Evolutionary conservation across 2,888 invertebrate genomes (phyloP).

Genomic region (Drosophila lacicola): DNA sequence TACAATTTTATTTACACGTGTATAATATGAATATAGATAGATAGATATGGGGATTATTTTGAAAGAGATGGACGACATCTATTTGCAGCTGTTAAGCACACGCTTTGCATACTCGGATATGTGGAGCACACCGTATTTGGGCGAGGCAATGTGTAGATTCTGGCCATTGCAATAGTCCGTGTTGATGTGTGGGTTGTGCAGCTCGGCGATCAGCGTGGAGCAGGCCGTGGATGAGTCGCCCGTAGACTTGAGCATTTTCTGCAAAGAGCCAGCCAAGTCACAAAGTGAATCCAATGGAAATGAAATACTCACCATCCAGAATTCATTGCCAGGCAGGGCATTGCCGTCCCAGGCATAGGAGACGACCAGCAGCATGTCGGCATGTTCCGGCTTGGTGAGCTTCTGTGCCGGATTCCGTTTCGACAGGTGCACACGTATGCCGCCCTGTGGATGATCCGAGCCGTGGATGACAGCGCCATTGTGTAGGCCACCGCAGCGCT

Average conservation of each 20-base stretch:
- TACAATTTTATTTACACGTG: background rate
- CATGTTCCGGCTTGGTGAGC: constrained; percentile 82
- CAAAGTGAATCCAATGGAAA: background rate
- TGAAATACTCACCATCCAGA: constrained; percentile 86
- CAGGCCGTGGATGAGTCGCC: constrained; percentile 88
- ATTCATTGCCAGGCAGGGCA: constrained; percentile 90
- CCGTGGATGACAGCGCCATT: constrained; percentile 84
- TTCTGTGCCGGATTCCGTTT: constrained; percentile 87
- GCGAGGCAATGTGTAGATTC: constrained; percentile 86
- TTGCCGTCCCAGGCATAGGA: constrained; percentile 91
- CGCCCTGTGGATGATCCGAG: constrained; percentile 82
- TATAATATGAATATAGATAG: background rate
- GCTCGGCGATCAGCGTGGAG: constrained; percentile 87
- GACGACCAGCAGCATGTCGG: constrained; percentile 87
- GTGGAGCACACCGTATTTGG: constrained; percentile 80
- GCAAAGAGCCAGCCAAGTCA: background rate
- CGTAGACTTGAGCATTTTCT: constrained; percentile 84
- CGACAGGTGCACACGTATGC: constrained; percentile 86
- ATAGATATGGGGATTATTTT: background rate
- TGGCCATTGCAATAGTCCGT: constrained; percentile 85
- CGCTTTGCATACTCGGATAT: constrained; percentile 76
- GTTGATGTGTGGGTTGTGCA: constrained; percentile 87
- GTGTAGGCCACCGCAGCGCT: constrained; percentile 85
- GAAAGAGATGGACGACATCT: background rate
- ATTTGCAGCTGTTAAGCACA: constrained; percentile 1